A percentile compares a stretch with the other conserved stretches of the same genome.
Evolutionary conservation across 2,888 invertebrate species (phyloP).

Genomic region (Ceratothoa steindachneri): DNA sequence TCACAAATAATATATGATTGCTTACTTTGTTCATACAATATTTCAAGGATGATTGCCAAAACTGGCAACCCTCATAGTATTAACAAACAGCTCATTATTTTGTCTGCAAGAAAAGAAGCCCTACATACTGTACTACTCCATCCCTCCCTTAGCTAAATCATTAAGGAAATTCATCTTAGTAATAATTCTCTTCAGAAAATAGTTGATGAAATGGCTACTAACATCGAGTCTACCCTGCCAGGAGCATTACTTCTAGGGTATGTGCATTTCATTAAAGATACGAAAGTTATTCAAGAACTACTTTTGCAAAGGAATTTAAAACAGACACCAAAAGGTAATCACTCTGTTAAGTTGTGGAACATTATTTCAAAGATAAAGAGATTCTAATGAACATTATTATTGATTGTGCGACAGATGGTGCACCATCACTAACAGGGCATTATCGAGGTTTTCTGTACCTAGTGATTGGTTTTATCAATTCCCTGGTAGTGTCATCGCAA

Average conservation of each 20-base stretch:
- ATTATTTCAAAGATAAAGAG: constrained; percentile 19
- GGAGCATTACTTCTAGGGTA: not conserved
- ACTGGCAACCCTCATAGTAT: not conserved
- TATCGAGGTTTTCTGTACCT: constrained; percentile 12
- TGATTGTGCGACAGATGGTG: too few relatives aligned
- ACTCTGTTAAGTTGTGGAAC: not conserved
- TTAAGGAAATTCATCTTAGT: not conserved
- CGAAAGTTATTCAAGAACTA: not conserved
- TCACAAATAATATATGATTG: not conserved
- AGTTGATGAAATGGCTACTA: not conserved
- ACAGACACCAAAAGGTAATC: not conserved
- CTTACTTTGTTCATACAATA: not conserved
- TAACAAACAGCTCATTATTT: not conserved
- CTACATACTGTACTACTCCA: not conserved
- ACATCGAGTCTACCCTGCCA: not conserved
- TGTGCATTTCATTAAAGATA: not conserved
- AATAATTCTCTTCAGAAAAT: not conserved
- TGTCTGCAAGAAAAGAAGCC: not conserved
- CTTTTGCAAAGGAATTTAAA: not conserved
- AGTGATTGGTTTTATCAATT: constrained; percentile 15
- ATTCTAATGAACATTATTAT: constrained; percentile 16
- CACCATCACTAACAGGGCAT: not conserved
- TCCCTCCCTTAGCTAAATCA: not conserved
- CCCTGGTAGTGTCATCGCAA: not conserved
- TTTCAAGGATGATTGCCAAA: not conserved